Conservation (phyloP, 1,140 invertebrate species). For the Drosophila pandora region DNA sequence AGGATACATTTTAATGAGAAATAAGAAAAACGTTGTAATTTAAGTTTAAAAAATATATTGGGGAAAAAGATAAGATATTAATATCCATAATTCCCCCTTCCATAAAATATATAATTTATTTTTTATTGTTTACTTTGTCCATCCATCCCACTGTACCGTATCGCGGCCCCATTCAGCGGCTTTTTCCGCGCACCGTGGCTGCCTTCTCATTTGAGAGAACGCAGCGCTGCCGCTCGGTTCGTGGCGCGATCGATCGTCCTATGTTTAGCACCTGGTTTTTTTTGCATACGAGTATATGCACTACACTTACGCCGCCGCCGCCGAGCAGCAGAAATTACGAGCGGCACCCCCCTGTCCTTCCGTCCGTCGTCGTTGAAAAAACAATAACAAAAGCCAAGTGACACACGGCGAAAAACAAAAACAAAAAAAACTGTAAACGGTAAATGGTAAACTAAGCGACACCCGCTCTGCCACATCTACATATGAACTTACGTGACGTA, state of each 20-base stretch:
- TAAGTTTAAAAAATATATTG: no score
- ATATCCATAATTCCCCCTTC: no score
- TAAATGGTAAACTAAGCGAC: constrained; percentile 15
- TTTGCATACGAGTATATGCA: constrained; percentile 37
- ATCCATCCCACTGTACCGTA: constrained; percentile 8
- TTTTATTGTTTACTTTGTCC: neutral
- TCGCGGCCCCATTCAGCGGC: constrained; percentile 15
- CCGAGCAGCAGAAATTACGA: constrained; percentile 6
- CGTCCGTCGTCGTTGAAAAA: neutral
- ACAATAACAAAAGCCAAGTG: constrained; percentile 39
- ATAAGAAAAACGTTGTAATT: no score
- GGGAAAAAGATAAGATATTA: no score
- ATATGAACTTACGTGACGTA: constrained; percentile 65
- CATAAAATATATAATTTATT: neutral
- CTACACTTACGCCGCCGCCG: constrained; percentile 17
- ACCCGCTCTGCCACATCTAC: constrained; percentile 51
- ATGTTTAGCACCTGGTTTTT: constrained; percentile 28
- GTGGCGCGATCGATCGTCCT: constrained; percentile 55
- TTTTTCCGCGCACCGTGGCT: constrained; percentile 27
- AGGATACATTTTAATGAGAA: neutral
- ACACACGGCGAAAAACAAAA: constrained; percentile 48
- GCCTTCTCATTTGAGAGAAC: constrained; percentile 59
- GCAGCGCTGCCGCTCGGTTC: constrained; percentile 59
- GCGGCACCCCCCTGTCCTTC: constrained; percentile 8
- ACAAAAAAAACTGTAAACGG: constrained; percentile 38